Conservation (phyloP, 1,140 invertebrate species). For the Heterodera carotae region DNA sequence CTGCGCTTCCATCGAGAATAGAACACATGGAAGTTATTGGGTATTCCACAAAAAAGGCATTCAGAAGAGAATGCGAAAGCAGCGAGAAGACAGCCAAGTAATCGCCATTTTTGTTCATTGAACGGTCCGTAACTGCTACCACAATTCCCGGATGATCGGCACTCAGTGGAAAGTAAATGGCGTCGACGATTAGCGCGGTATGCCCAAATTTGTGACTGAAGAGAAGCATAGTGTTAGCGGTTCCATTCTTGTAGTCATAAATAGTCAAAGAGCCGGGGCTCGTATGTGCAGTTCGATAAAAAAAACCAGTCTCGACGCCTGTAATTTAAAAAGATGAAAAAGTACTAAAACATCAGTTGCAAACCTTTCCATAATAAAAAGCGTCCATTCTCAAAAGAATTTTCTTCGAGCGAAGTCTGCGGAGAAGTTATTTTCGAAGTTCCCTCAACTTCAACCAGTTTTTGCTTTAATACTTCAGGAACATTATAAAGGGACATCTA, state of each 20-base stretch:
- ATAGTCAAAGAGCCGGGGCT: constrained; percentile 22
- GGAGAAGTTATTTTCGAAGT: constrained; percentile 2
- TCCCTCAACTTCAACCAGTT: constrained; percentile 9
- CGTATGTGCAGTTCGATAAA: constrained; percentile 7
- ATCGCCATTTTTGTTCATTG: constrained; percentile 24
- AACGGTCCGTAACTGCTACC: constrained; percentile 30
- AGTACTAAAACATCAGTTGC: constrained; percentile 6
- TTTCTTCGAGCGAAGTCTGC: not conserved
- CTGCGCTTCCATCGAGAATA: constrained; percentile 31
- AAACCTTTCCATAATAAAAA: constrained; percentile 40
- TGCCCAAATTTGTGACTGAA: constrained; percentile 32
- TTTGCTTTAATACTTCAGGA: constrained; percentile 24
- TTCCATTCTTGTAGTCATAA: constrained; percentile 29
- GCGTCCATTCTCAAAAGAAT: constrained; percentile 26
- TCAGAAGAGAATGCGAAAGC: constrained; percentile 16
- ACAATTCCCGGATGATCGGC: constrained; percentile 25
- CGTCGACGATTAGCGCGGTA: constrained; percentile 28
- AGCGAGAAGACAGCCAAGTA: constrained; percentile 39
- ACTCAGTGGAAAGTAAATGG: constrained; percentile 36
- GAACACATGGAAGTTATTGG: constrained; percentile 29
- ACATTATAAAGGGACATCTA: not conserved
- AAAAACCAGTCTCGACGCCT: constrained; percentile 31
- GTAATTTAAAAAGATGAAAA: not conserved
- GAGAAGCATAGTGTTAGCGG: constrained; percentile 2
- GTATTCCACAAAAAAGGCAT: constrained; percentile 19